These are phyloP conservation scores for Phalacrocorax carbo DNA, from an alignment of 2,113 vertebrate genomes.

Conservation along the genomic window DNA sequence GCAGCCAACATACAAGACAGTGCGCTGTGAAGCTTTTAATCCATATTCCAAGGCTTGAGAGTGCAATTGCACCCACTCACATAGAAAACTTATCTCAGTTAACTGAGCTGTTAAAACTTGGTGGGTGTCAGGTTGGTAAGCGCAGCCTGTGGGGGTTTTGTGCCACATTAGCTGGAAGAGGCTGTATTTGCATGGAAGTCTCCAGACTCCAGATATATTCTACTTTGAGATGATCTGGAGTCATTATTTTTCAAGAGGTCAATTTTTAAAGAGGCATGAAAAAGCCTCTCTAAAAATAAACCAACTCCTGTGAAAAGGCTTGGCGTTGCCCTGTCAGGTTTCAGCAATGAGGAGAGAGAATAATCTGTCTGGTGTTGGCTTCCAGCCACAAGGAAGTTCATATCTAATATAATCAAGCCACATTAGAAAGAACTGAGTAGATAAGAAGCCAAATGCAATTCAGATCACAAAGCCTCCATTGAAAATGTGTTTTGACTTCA, in stretches of 20 bases:
- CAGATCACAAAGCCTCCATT: constrained; percentile 50
- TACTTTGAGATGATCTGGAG: background rate
- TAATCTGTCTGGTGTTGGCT: constrained; percentile 25
- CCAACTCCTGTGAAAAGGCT: constrained; percentile 27
- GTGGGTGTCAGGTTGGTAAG: background rate
- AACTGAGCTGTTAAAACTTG: background rate
- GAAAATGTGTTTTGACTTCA: constrained; percentile 49
- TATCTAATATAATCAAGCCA: constrained; percentile 52
- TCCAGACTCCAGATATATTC: background rate
- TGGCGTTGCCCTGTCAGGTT: constrained; percentile 51
- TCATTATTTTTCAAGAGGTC: constrained; percentile 4
- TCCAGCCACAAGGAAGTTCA: constrained; percentile 56
- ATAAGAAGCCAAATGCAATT: constrained; percentile 54
- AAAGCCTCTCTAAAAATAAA: constrained; percentile 59
- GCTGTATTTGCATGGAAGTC: background rate
- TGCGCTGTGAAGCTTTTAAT: background rate
- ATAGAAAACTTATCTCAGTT: background rate
- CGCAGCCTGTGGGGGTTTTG: background rate
- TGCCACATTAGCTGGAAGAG: background rate
- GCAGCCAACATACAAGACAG: background rate
- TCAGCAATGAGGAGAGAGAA: constrained; percentile 12
- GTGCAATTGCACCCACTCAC: background rate
- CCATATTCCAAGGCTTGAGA: accelerated
- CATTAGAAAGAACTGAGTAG: constrained; percentile 34
- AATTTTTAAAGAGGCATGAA: background rate